Conservation (phyloP, 2,888 invertebrate species). For the Sminthurides aquaticus region DNA sequence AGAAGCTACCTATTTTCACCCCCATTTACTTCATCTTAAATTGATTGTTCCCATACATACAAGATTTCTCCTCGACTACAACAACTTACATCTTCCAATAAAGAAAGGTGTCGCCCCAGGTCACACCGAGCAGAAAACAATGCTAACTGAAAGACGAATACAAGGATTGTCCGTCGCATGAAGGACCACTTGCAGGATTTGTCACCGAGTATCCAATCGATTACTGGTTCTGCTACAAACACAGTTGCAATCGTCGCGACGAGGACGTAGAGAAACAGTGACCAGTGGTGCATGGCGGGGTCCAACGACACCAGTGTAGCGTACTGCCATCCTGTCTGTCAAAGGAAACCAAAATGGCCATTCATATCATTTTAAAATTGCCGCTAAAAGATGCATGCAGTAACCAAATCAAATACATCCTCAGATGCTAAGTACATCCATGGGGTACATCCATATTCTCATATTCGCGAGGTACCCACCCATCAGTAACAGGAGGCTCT, state of each 20-base stretch:
- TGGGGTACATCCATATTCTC: no score
- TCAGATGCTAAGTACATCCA: no score
- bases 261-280: slow-evolving; percentile 22
- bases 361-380: not conserved
- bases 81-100: slow-evolving; percentile 24
- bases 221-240: slow-evolving; percentile 15
- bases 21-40: no score
- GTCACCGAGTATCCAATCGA: slow-evolving; percentile 26
- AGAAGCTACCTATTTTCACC: no score
- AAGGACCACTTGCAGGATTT: slow-evolving; percentile 24
- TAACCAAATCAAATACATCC: no score
- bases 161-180: slow-evolving; percentile 20
- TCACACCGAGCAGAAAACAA: slow-evolving; percentile 19
- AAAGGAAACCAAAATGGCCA: not conserved
- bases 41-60: no score
- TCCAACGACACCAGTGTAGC: slow-evolving; percentile 23
- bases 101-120: slow-evolving; percentile 16
- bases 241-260: slow-evolving; percentile 12
- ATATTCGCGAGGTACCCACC: no score
- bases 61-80: no score
- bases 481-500: no score
- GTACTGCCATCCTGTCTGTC: slow-evolving; percentile 28
- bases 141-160: slow-evolving; percentile 20
- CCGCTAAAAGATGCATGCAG: no score
- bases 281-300: slow-evolving; percentile 21